Evolutionary conservation across 2,888 invertebrate genomes (phyloP).

Genomic region (Scaptomyza polygonia): DNA sequence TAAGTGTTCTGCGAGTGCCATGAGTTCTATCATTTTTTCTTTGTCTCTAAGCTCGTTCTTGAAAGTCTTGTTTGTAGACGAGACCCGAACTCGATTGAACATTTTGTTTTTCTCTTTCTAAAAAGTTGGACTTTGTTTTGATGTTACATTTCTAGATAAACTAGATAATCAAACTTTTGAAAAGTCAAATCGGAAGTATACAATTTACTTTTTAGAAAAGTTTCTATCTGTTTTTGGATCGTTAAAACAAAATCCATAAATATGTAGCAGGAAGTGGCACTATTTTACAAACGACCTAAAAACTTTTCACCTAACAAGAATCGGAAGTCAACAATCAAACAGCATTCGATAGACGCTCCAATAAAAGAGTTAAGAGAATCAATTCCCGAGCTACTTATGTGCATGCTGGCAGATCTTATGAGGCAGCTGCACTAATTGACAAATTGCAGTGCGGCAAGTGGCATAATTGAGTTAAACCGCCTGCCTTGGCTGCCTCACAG

Average conservation of each 20-base stretch:
- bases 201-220: background rate
- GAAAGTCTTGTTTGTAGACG: no score
- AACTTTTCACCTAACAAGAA: constrained; percentile 5
- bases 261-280: no score
- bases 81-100: no score
- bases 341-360: constrained; percentile 8
- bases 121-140: no score
- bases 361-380: constrained; percentile 16
- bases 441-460: constrained; percentile 75
- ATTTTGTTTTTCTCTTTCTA: no score
- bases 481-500: constrained; percentile 13
- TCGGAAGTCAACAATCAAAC: constrained; percentile 26
- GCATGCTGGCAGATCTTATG: background rate
- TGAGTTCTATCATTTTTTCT: no score
- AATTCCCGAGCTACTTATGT: constrained; percentile 28
- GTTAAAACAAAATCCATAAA: background rate
- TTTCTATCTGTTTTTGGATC: background rate
- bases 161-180: no score
- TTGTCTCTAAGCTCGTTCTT: no score
- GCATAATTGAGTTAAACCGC: constrained; percentile 70
- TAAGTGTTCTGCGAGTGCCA: no score
- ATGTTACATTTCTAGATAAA: background rate
- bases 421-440: constrained; percentile 69
- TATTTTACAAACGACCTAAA: background rate
- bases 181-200: background rate